Percentiles rank a stretch among this genome's conserved stretches.
phyloP scores from a whole-genome alignment of 2,888 invertebrate species.

The Epinotia demarniana region DNA sequence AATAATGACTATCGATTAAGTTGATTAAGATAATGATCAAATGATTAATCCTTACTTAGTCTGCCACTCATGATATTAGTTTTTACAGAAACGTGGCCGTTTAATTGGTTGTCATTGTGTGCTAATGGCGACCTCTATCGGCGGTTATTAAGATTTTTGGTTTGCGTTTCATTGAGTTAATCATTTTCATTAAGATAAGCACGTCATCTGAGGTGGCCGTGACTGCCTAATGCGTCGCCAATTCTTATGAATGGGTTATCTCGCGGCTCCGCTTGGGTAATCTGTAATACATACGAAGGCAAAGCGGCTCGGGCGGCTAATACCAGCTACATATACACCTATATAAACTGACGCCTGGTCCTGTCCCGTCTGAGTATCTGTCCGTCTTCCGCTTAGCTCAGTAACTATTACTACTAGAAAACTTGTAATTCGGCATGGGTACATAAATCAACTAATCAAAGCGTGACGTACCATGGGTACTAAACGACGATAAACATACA shows the following conservation, averaged over 20 bases:
- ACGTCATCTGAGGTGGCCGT: background rate
- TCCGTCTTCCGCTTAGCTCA: too few relatives aligned
- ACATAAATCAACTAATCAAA: too few relatives aligned
- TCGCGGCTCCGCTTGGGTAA: too few relatives aligned
- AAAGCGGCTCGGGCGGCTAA: too few relatives aligned
- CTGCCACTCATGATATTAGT: conserved; percentile 9
- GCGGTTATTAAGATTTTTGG: conserved; percentile 24
- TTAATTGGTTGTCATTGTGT: conserved; percentile 36
- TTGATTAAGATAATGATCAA: conserved; percentile 32
- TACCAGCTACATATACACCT: too few relatives aligned
- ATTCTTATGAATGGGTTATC: background rate
- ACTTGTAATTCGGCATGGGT: too few relatives aligned
- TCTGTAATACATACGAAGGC: too few relatives aligned
- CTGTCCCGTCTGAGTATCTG: too few relatives aligned
- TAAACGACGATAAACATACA: too few relatives aligned
- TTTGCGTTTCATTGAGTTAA: conserved; percentile 24
- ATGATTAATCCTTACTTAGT: conserved; percentile 18
- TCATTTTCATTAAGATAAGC: conserved; percentile 9
- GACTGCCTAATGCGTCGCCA: background rate
- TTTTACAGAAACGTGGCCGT: conserved; percentile 18
- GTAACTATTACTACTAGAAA: too few relatives aligned
- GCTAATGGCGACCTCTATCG: conserved; percentile 36
- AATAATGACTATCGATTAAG: conserved; percentile 34
- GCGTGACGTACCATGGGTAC: too few relatives aligned
- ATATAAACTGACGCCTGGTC: too few relatives aligned